Evolutionary conservation across 2,113 vertebrate genomes (phyloP).

Genomic region (Notiomystis cincta): DNA sequence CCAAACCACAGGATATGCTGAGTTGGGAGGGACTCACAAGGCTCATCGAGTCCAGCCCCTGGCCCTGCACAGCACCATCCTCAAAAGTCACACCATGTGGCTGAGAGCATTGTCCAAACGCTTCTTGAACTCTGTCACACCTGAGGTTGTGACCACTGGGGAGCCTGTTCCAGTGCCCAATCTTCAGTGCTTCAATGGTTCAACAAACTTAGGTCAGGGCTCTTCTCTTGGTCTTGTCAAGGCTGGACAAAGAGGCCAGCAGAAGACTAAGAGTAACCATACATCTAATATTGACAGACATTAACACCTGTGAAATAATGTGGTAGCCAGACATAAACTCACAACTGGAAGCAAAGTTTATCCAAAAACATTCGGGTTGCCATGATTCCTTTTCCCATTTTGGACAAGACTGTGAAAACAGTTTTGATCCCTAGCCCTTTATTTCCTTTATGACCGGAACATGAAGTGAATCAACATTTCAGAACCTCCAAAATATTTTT

Average conservation of each 20-base stretch:
- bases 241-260: background rate
- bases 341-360: background rate
- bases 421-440: conserved; percentile 15
- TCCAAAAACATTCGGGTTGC: background rate
- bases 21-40: background rate
- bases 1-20: background rate
- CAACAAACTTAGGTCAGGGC: background rate
- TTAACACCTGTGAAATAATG: background rate
- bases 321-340: background rate
- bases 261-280: background rate
- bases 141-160: background rate
- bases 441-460: conserved; percentile 14
- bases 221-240: background rate
- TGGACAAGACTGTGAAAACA: conserved; percentile 11
- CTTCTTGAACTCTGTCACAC: background rate
- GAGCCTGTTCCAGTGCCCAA: background rate
- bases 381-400: conserved; percentile 36
- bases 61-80: background rate
- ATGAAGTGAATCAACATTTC: conserved; percentile 17
- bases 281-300: background rate
- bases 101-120: background rate
- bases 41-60: background rate
- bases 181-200: background rate
- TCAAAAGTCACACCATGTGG: background rate
- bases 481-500: conserved; percentile 29